Base-by-base conservation (phyloP, 2,888 invertebrate genomes). In the Melieria crassipennis region DNA sequence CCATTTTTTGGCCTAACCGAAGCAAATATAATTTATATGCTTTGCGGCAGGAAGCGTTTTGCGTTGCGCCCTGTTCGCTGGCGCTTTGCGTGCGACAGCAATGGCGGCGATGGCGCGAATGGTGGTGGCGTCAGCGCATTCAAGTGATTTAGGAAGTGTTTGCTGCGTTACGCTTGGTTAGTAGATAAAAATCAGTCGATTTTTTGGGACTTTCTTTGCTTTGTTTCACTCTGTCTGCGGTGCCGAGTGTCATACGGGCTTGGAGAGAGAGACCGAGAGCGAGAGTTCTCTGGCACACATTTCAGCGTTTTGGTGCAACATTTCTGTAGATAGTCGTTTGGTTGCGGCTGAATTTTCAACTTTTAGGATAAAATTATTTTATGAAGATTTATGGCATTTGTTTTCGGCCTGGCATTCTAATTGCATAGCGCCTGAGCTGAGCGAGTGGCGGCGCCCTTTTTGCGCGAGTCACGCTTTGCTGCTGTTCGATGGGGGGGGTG, bases 111-210 rank as follows among this genome's bases (percentile, higher is more conserved):
- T 50, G 48, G 7, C 50, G 63, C 9, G 4, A 9, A 55, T 47
- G 55, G 43, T 46, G 16, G 4, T 69, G 7, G 43, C 55, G 5
- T 66, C 50, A 46, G 42, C 60, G n/a, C 65, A 68, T 73, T 78
- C 79, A 78, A 81, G 81, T 83, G 83, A 83, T 83, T 83, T 83
- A 83, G 84, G 82, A 83, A 83, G 83, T 83, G 84, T 83, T 83
- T 83, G 81, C 79, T 80, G 79, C 79, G 81, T 82, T 81, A 81
- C 81, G 83, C 83, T 83, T 83, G 84, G 83, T 81, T 83, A 83
- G 83, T 81, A 81, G 83, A 83, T 83, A 83, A 79, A 82, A 83
- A 83, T 83, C 83, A 79, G 48, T 60, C 48, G 10, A 45, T 60
- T 60, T 3, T 55, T 30, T 58, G 57, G 52, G 46, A 47, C 9